These are phyloP conservation scores for Avahi laniger DNA, from an alignment of 2,797 vertebrate species.

Conservation along the genomic window DNA sequence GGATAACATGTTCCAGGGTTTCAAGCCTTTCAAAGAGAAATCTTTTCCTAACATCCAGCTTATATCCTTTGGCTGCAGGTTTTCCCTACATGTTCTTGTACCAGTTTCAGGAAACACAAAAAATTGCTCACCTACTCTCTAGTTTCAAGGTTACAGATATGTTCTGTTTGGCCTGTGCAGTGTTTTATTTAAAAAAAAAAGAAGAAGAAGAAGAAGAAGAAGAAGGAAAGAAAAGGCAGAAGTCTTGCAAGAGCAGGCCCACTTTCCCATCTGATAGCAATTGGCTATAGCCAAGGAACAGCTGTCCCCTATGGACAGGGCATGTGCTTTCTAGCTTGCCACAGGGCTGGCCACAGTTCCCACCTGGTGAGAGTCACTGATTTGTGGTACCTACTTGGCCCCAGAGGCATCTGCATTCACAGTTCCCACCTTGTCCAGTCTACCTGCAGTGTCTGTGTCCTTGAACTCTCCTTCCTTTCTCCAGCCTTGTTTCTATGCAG, in stretches of 20 bases:
- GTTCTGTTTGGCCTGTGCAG: background rate
- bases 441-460: background rate
- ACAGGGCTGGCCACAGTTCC: background rate
- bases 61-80: background rate
- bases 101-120: conserved; percentile 1
- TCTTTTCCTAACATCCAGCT: background rate
- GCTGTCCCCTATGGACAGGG: background rate
- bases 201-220: background rate
- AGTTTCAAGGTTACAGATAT: background rate
- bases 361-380: background rate
- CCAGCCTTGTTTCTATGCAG: background rate
- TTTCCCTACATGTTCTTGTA: background rate
- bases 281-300: background rate
- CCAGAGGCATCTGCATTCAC: background rate
- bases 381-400: background rate
- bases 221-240: background rate
- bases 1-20: background rate
- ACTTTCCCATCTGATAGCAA: background rate
- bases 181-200: background rate
- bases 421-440: fast-evolving
- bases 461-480: background rate
- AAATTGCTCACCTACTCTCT: background rate
- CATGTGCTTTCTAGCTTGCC: background rate
- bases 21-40: background rate
- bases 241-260: background rate